Percentiles rank a stretch among this genome's conserved stretches.
phyloP scores from a whole-genome alignment of 2,888 invertebrate species.

The Eupithecia abbreviata region DNA sequence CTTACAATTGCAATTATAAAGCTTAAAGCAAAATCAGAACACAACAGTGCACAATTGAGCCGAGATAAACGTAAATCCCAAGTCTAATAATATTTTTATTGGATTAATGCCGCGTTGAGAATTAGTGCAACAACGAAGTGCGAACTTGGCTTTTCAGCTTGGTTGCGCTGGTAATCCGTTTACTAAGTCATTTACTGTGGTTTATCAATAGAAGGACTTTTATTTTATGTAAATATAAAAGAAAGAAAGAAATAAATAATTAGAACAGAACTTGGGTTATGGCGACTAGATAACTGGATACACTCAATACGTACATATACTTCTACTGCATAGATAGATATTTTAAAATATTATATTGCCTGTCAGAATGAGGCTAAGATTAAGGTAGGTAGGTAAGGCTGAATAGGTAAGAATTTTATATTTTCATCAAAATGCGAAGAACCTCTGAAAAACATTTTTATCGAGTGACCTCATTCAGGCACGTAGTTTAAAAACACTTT shows the following conservation, averaged over 20 bases:
- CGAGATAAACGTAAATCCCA: conserved; percentile 37
- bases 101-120: conserved; percentile 36
- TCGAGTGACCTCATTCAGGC: background rate
- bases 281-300: too few species aligned
- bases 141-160: conserved; percentile 18
- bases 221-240: background rate
- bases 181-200: conserved; percentile 14
- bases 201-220: background rate
- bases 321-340: too few species aligned
- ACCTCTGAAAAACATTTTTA: background rate
- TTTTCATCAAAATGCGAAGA: conserved; percentile 1
- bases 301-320: too few species aligned
- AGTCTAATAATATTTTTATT: conserved; percentile 44
- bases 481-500: conserved; percentile 13
- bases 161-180: conserved; percentile 21
- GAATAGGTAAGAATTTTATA: background rate
- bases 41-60: conserved; percentile 27
- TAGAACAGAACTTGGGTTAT: too few species aligned
- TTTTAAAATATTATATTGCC: background rate
- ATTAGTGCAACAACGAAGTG: conserved; percentile 36
- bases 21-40: conserved; percentile 14
- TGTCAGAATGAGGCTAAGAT: background rate
- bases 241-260: too few species aligned
- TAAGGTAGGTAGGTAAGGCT: background rate
- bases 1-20: background rate